Base-by-base conservation (phyloP, 2,888 invertebrate species). In the Malthinus seriepunctatus region DNA sequence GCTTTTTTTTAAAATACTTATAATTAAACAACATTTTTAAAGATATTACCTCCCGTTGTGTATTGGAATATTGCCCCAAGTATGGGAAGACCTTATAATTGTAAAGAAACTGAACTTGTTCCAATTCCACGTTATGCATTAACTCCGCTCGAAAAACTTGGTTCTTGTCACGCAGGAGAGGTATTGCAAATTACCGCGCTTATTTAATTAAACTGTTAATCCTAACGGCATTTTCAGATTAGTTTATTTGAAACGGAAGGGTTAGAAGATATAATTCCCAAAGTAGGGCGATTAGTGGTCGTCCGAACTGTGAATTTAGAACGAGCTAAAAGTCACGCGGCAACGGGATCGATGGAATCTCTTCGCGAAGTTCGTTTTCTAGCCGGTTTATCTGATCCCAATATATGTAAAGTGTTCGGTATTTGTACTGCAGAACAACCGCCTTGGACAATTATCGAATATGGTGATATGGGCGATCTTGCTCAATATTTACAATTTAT, bases 381-480 rank as follows among this genome's bases (percentile, higher is more conserved):
- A 71, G 85, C 88, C 34, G 82, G 84, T 65, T 80, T 90, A 60
- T 82, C 83, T 63, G 88, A 90, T 75, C 82, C 86, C 14, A 88
- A 88, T 76, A 80, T 89, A 59, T 87, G 87, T 51, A 81, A 84
- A 64, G 79, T 88, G 54, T 77, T 89, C 63, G 88, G 84, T 49
- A 83, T 88, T 53, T 79, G 78, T 60, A 82, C 84, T 5, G 76
- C 78, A 15, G 83, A 84, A 67, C 84, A 84, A 64, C 86, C 87
- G 0, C 83, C 86, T 51, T 86, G 88, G 82, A 86, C 87, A 70
- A 83, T 90, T 51, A 83, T 88, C 66, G 90, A 90, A 77, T 89
- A 89, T 77, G 86, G 88, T 74, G 87, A 88, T 69, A 85, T 87
- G 72, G 90, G 90, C 8, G 90, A 90, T 77, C 82, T 90, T 60